These are phyloP conservation scores for Diceros bicornis DNA, from an alignment of 2,797 vertebrate genomes.

Conservation along the genomic window DNA sequence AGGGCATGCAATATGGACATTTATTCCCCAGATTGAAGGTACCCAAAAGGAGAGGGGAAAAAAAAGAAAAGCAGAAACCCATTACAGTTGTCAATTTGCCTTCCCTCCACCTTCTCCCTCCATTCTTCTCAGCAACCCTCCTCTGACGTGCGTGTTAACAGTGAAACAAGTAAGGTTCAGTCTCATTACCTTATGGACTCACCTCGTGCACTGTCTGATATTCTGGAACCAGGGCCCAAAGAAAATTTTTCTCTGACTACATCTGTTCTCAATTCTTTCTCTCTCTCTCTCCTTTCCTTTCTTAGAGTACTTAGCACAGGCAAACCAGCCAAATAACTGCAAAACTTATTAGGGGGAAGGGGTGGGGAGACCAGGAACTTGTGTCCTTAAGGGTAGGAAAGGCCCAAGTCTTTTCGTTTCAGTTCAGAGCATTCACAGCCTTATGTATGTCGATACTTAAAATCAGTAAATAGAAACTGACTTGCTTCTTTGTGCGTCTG, in stretches of 20 bases:
- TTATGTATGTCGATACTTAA: background rate
- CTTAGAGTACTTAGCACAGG: background rate
- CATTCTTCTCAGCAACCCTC: background rate
- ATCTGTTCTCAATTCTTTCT: conserved; percentile 29
- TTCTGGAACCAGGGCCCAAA: background rate
- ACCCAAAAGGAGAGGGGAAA: background rate
- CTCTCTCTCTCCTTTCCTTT: background rate
- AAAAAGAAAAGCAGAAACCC: background rate
- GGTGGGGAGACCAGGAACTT: background rate
- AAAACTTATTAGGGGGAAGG: background rate
- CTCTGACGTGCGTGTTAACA: background rate
- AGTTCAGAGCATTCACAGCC: background rate
- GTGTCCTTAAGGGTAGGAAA: background rate
- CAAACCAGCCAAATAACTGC: background rate
- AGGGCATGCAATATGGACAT: background rate
- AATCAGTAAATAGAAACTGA: conserved; percentile 56
- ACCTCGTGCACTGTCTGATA: background rate
- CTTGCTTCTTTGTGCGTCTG: conserved; percentile 24
- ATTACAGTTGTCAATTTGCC: background rate
- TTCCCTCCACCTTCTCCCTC: background rate
- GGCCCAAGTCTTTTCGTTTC: background rate
- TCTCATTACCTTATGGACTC: background rate
- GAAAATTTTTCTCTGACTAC: background rate
- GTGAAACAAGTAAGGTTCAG: background rate
- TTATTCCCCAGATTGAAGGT: background rate